Evolutionary conservation across 1,140 invertebrate species (phyloP).

Genomic region (Zaprionus taronus): DNA sequence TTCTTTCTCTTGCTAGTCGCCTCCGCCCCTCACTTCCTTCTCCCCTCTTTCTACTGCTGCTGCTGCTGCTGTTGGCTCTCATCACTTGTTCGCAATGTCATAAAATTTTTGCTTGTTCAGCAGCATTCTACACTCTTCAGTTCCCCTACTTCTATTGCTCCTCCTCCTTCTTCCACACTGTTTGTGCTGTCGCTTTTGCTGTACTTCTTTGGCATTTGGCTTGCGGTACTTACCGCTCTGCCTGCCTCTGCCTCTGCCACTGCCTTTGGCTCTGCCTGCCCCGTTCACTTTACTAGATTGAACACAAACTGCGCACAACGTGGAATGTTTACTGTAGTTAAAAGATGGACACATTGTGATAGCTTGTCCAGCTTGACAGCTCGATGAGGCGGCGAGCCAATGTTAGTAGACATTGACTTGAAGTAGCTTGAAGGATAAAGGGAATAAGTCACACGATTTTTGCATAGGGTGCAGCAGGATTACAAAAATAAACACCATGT

Average conservation of each 20-base stretch:
- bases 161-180: background rate
- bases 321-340: conserved; percentile 47
- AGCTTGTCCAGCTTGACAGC: conserved; percentile 15
- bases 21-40: background rate
- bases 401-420: background rate
- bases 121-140: conserved; percentile 58
- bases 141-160: background rate
- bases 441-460: background rate
- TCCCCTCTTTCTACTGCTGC: conserved; percentile 15
- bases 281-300: conserved; percentile 50
- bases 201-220: conserved; percentile 53
- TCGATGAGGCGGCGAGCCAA: conserved; percentile 2
- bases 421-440: background rate
- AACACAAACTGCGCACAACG: conserved; percentile 35
- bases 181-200: conserved; percentile 22
- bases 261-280: background rate
- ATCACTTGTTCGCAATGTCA: conserved; percentile 74
- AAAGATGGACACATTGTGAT: conserved; percentile 45
- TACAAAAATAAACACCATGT: background rate
- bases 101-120: conserved; percentile 80
- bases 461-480: background rate
- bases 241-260: background rate
- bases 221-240: conserved; percentile 42
- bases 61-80: conserved; percentile 32
- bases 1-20: background rate